Conservation (phyloP, 2,113 vertebrate species). For the Antigone vipio region DNA sequence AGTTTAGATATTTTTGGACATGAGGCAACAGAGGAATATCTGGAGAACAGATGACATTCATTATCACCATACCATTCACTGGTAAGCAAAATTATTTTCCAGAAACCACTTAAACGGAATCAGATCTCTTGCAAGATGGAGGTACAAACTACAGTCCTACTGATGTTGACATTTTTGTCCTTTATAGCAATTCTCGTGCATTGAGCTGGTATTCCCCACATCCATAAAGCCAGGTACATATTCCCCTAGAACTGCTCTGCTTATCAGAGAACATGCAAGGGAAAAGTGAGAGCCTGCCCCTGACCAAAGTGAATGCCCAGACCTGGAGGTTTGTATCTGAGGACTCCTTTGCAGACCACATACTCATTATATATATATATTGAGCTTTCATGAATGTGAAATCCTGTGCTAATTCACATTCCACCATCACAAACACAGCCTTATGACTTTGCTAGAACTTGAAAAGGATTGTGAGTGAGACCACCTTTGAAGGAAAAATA, state of each 20-base stretch:
- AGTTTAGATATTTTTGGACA: conserved; percentile 97
- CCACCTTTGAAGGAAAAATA: background rate
- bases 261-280: rapidly evolving
- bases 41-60: conserved; percentile 62
- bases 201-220: background rate
- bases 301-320: background rate
- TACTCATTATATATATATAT: background rate
- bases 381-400: background rate
- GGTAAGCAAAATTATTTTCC: background rate
- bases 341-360: background rate
- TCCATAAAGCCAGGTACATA: background rate
- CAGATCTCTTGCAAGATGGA: background rate
- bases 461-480: background rate
- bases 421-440: background rate
- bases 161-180: background rate
- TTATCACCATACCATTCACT: background rate
- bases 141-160: background rate
- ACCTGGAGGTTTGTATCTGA: background rate
- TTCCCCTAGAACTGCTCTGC: background rate
- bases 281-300: rapidly evolving
- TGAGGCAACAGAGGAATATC: conserved; percentile 94
- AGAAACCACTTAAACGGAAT: background rate
- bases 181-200: background rate
- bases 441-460: background rate
- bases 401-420: background rate